These are phyloP conservation scores for Conopomorpha cramerella DNA, from an alignment of 1,140 invertebrate genomes.

Conservation along the genomic window DNA sequence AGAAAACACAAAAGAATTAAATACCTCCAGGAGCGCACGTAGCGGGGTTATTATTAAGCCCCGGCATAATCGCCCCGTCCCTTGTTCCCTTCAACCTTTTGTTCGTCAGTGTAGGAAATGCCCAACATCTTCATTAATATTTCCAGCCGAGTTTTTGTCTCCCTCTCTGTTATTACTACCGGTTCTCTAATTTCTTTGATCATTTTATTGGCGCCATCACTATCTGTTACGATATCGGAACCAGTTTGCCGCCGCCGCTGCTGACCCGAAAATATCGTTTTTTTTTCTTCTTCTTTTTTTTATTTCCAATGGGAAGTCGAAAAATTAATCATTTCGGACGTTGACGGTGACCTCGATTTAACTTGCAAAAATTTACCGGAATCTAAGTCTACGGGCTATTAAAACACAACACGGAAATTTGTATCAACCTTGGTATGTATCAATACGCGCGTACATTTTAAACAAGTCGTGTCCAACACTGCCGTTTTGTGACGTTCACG, in stretches of 20 bases:
- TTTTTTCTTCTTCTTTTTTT: too few relatives aligned
- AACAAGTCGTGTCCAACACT: too few relatives aligned
- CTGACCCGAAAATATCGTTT: too few relatives aligned
- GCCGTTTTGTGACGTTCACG: too few relatives aligned
- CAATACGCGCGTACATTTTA: constrained; percentile 5
- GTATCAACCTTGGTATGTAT: constrained; percentile 4
- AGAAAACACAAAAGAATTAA: constrained; percentile 25
- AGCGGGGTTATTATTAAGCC: constrained; percentile 22
- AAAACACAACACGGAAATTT: constrained; percentile 19
- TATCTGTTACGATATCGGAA: not conserved
- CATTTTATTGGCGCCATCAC: not conserved
- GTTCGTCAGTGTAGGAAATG: constrained; percentile 29
- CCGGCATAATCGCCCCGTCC: constrained; percentile 25
- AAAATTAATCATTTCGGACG: not conserved
- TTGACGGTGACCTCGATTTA: not conserved
- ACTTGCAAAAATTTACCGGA: constrained; percentile 27
- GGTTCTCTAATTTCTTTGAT: constrained; percentile 13
- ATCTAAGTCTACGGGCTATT: constrained; percentile 5
- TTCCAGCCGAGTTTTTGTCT: constrained; percentile 14
- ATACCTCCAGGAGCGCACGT: constrained; percentile 18
- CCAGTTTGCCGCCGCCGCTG: too few relatives aligned
- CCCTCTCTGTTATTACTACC: constrained; percentile 16
- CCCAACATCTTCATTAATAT: constrained; percentile 48
- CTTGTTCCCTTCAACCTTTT: constrained; percentile 10
- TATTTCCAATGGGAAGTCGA: not conserved